Evolutionary conservation across 2,113 vertebrate genomes (phyloP).

Genomic region (Rynchops niger): DNA sequence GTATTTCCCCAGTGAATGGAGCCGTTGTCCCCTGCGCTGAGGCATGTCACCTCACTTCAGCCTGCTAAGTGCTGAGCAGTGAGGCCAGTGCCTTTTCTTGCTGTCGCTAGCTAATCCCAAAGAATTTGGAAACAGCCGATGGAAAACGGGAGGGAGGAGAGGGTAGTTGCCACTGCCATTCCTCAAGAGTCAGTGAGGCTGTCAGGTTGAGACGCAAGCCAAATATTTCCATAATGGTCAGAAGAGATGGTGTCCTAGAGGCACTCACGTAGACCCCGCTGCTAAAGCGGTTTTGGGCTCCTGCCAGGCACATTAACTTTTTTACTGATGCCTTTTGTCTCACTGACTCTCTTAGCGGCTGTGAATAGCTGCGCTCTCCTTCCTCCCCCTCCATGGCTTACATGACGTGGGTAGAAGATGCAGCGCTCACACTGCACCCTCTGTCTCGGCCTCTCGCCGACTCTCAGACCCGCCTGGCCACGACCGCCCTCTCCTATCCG

Average conservation of each 20-base stretch:
- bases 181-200: slow-evolving; percentile 32
- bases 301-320: slow-evolving; percentile 48
- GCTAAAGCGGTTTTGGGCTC: slow-evolving; percentile 4
- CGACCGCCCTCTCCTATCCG: slow-evolving; percentile 49
- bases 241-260: background rate
- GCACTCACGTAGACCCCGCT: background rate
- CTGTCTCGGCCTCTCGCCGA: slow-evolving; percentile 38
- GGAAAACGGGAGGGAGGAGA: background rate
- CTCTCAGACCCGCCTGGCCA: background rate
- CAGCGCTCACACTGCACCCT: slow-evolving; percentile 59
- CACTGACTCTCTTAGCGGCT: background rate
- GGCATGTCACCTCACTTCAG: slow-evolving; percentile 35
- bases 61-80: background rate
- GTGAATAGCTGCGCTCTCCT: background rate
- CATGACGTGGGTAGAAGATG: slow-evolving; percentile 39
- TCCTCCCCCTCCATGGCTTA: background rate
- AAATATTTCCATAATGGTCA: slow-evolving; percentile 15
- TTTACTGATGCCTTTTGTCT: slow-evolving; percentile 52
- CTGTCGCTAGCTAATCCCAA: background rate
- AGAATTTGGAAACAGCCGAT: slow-evolving; percentile 23
- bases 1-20: slow-evolving; percentile 65
- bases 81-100: background rate
- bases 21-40: slow-evolving; percentile 53
- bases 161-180: background rate
- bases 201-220: slow-evolving; percentile 3